Base-by-base conservation (phyloP, 1,140 invertebrate genomes). In the Drosophila pseudoananassae region DNA sequence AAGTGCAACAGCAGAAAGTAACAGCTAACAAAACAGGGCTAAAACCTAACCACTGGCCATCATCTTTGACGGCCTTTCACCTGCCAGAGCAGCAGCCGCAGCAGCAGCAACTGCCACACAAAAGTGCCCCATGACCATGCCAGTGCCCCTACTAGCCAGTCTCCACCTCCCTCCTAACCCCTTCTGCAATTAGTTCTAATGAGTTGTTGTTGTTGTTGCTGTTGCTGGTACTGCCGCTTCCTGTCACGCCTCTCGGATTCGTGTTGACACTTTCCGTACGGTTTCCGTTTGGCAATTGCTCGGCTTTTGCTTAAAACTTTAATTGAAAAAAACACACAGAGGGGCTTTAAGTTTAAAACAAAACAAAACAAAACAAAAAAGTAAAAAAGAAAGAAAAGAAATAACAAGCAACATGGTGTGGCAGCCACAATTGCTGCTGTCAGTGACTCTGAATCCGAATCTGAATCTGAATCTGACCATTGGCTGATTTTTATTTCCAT, bases 111-210 rank as follows among this genome's bases (percentile, higher is more conserved):
- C 29, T 55, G 54, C 31, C 51, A 12, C 20, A 46, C 49, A 10
- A 43, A 17, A 25, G 6, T 46, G 7, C 15, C 43, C 43, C 15
- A 1, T 46, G 43, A 5, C 4, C 15, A 10, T 46, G 15, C 43
- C n/a, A n/a, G n/a, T n/a, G n/a, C 43, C 43, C 43, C 5, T 2
- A 8, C 43, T 20, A 20, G 20, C 20, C 20, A 20, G 20, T 20
- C 20, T 20, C 3, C 3, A n/a, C 20, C 20, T 10, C 17, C 17
- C 6, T 29, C 14, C 33, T 4, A 33, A 31, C 53, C 36, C 45
- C 60, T 52, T 45, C 33, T 6, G 33, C 63, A 76, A 76, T 76
- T 76, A 76, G 74, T 76, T 76, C 74, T 76, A 76, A 76, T 76
- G 74, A 76, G 73, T 76, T 69, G 74, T 14, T 57, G 56, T 7